Evolutionary conservation across 2,113 vertebrate species (phyloP), one percentile per base, ranked within the genome.

Genomic region (Microcebus lehilahytsara): DNA sequence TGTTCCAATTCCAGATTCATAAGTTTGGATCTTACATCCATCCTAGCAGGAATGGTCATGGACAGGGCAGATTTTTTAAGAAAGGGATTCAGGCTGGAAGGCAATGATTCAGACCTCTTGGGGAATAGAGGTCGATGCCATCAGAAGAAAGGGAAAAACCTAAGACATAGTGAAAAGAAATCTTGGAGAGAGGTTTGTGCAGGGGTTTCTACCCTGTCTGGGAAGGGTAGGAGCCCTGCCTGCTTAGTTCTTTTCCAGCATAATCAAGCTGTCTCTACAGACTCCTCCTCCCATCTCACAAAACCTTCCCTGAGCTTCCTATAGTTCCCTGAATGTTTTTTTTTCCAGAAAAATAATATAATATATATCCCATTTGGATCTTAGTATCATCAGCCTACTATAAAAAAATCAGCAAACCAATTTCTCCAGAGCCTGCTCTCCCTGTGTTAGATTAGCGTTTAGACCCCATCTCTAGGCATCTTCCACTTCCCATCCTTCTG

Each of bases 271-370:
- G 0, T 81, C 3, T 75, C 49, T 17, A 11, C 3, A 77, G 83
- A 67, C 22, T 22, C 46, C 34, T 93, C 20, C 17, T 72, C 1
- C 34, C 10, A 27, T 81, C 37, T 96, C 56, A 20, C 2, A 19
- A 53, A 83, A 27, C 3, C 5, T 71, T 2, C n/a, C 14, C 7
- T 64, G 14, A 49, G 17, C 9, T 62, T n/a, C 27, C 16, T 30
- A 85, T n/a, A 78, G 34, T 40, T 79, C 30, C 19, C 92, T 2
- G 46, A 34, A 42, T 71, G 40, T 4, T 0, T 2, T 93, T 1
- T 91, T 89, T 88, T 34, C 2, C 56, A 90, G 79, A 71, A 97
- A 83, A 85, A 53, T 72, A 90, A 93, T 30, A 53, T 72, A 92
- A 93, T 30, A 34, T 25, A 16, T 8, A 12, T 37, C 27, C 74